phyloP scores from a whole-genome alignment of 2,888 invertebrate species.

The Tetrapedia diversipes region DNA sequence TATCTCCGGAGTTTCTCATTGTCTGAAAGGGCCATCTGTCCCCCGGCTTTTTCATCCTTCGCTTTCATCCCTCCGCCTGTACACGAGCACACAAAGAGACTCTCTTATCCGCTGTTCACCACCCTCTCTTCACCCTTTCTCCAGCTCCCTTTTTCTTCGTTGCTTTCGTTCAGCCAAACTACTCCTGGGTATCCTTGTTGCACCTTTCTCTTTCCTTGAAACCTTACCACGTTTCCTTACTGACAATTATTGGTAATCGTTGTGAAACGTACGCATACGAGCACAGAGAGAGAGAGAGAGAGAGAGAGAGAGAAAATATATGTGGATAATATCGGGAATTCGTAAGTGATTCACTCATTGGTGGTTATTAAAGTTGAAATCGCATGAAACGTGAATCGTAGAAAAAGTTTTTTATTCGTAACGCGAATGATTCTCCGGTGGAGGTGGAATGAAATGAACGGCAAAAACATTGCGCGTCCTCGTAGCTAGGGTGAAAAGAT shows the following conservation, averaged over 20 bases:
- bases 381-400: neutral
- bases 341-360: no score
- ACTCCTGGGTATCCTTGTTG: conserved; percentile 51
- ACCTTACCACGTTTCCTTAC: conserved; percentile 29
- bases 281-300: neutral
- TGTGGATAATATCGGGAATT: no score
- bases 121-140: conserved; percentile 66
- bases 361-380: no score
- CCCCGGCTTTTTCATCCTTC: conserved; percentile 80
- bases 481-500: conserved; percentile 52
- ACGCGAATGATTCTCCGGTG: neutral
- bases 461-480: conserved; percentile 51
- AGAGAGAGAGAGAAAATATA: neutral
- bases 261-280: no score
- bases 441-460: conserved; percentile 21
- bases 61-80: conserved; percentile 80
- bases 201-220: conserved; percentile 63
- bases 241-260: neutral
- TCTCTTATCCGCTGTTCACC: conserved; percentile 73
- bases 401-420: neutral
- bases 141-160: conserved; percentile 59
- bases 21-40: conserved; percentile 83
- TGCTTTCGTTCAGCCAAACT: conserved; percentile 61
- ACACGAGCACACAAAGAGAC: conserved; percentile 76
- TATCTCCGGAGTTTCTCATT: conserved; percentile 83